Evolutionary conservation across 2,888 invertebrate genomes (phyloP).

Genomic region (Oegoconia quadripuncta): DNA sequence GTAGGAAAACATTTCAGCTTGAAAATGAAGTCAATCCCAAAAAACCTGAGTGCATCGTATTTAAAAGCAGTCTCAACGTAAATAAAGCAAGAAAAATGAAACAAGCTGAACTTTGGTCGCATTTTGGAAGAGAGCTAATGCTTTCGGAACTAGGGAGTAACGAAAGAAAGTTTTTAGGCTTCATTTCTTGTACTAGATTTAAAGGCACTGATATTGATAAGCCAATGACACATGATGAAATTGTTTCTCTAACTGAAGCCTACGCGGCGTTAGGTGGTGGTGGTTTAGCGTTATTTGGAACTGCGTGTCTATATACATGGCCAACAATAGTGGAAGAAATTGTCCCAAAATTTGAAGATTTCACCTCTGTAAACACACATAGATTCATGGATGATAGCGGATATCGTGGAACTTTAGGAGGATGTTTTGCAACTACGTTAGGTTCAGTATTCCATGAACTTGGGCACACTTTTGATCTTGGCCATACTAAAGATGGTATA

Average conservation of each 20-base stretch:
- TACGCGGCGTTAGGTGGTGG: slow-evolving; percentile 96
- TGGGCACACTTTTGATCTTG: slow-evolving; percentile 95
- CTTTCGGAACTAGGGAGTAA: slow-evolving; percentile 81
- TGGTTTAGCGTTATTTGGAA: slow-evolving; percentile 94
- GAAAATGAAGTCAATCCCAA: slow-evolving; percentile 81
- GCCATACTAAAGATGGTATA: slow-evolving; percentile 93
- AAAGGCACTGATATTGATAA: slow-evolving; percentile 80
- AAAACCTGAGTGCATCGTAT: slow-evolving; percentile 83
- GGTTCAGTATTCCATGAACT: slow-evolving; percentile 96
- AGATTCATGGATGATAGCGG: slow-evolving; percentile 94
- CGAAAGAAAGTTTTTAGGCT: slow-evolving; percentile 91
- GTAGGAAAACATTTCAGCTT: slow-evolving; percentile 89
- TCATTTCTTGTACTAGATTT: slow-evolving; percentile 92
- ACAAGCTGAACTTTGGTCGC: slow-evolving; percentile 90
- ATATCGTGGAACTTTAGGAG: slow-evolving; percentile 91
- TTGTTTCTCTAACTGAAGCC: slow-evolving; percentile 84
- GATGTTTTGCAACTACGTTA: slow-evolving; percentile 93
- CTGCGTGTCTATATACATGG: slow-evolving; percentile 95
- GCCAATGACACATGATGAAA: slow-evolving; percentile 83
- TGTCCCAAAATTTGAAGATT: slow-evolving; percentile 68
- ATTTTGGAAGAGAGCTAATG: slow-evolving; percentile 92
- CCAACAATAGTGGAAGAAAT: slow-evolving; percentile 85
- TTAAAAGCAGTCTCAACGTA: slow-evolving; percentile 84
- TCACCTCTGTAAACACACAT: slow-evolving; percentile 83
- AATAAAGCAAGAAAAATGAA: slow-evolving; percentile 85